Percentiles rank a stretch among this genome's conserved stretches.
phyloP scores from a whole-genome alignment of 2,888 invertebrate genomes.

The Marronus borbonicus region DNA sequence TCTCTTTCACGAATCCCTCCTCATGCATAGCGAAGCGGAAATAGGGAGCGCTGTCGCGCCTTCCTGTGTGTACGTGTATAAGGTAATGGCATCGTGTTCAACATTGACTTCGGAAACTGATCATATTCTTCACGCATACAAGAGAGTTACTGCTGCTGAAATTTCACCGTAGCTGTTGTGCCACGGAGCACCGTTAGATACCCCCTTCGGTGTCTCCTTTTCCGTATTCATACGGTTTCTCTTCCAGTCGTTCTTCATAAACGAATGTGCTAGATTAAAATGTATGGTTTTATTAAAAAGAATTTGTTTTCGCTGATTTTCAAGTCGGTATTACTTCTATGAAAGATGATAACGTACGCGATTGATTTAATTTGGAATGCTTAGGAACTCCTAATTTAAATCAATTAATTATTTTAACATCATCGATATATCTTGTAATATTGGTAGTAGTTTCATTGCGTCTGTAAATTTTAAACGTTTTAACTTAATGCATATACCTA shows the following conservation, averaged over 20 bases:
- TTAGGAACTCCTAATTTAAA: no score
- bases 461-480: no score
- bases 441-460: no score
- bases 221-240: constrained; percentile 50
- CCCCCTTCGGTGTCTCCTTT: constrained; percentile 37
- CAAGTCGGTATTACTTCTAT: background rate
- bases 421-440: no score
- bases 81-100: constrained; percentile 52
- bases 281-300: background rate
- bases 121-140: constrained; percentile 55
- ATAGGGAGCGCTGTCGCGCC: constrained; percentile 36
- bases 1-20: constrained; percentile 53
- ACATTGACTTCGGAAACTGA: constrained; percentile 53
- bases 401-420: no score
- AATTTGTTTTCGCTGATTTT: background rate
- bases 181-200: background rate
- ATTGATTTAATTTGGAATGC: background rate
- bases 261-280: constrained; percentile 9
- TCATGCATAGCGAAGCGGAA: constrained; percentile 57
- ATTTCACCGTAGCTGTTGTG: constrained; percentile 22
- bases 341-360: background rate
- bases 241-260: background rate
- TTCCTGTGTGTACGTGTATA: constrained; percentile 7
- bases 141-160: constrained; percentile 33
- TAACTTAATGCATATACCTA: no score